A percentile compares a stretch with the other conserved stretches of the same genome.
Evolutionary conservation across 2,797 vertebrate genomes (phyloP).

Genomic region (Premnoplex brunnescens): DNA sequence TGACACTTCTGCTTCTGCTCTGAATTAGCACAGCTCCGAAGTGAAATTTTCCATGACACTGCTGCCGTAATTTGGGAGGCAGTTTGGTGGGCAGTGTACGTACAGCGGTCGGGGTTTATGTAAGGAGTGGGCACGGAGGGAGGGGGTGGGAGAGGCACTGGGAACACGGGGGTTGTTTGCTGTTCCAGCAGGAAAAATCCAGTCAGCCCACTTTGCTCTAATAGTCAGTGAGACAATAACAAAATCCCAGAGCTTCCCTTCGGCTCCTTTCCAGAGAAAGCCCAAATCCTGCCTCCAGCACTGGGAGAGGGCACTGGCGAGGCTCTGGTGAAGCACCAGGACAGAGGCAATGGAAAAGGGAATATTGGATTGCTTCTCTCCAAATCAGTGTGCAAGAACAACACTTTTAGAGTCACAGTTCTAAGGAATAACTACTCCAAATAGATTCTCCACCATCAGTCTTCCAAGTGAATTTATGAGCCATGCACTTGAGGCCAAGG

Average conservation of each 20-base stretch:
- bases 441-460: accelerated
- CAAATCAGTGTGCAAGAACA: accelerated
- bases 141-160: neutral
- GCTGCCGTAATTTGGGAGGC: neutral
- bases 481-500: neutral
- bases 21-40: neutral
- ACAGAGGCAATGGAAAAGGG: neutral
- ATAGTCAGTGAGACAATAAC: neutral
- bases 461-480: neutral
- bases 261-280: accelerated
- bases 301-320: neutral
- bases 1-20: slow-evolving; percentile 5
- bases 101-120: neutral
- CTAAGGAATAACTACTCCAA: neutral
- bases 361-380: neutral
- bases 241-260: neutral
- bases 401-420: neutral
- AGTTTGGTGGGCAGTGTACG: neutral
- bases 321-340: neutral
- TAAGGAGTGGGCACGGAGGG: neutral
- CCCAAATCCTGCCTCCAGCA: neutral
- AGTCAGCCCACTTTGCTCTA: neutral
- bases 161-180: neutral
- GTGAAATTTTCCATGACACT: neutral
- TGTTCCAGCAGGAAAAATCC: neutral